Base-by-base conservation (phyloP, 2,797 vertebrate genomes). In the Bufotes viridis region DNA sequence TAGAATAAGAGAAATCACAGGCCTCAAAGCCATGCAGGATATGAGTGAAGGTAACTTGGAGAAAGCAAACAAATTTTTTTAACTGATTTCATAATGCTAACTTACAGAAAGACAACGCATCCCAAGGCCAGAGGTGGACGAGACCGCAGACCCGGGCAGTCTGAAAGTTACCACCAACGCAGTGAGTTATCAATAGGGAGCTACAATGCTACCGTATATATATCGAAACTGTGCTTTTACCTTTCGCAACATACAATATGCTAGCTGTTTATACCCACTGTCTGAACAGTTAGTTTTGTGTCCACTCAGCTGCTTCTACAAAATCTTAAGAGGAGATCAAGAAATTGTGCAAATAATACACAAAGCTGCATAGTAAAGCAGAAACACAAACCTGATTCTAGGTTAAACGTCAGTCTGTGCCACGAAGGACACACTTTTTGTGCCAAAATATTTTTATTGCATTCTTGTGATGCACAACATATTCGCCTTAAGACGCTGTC, bases 401-500 rank as follows among this genome's bases (percentile, higher is more conserved):
- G 75, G 78, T 80, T 80, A 80, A 80, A 60, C 57, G 60, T 80
- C 60, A 12, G 15, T 57, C 60, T 80, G 4, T 78, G 24, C 24
- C 11, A 78, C 51, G 15, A n/a, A 75, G 9, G 42, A 12, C 51
- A 14, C 51, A 55, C 49, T 57, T 24, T 49, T 24, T 55, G 51
- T 78, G 57, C 78, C 55, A 57, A 80, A 20, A n/a, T 60, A 80
- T 60, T 80, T 55, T 20, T n/a, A 22, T 75, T 75, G 72, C 72
- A 75, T 75, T 75, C 72, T 75, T 75, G 42, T 75, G 72, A 75
- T 75, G n/a, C 72, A n/a, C n/a, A 51, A 75, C 22, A 75, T n/a
- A 75, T 49, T 51, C 22, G 72, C 51, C 67, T 70, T 17, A 49
- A 75, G 42, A 51, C 51, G 70, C 70, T 49, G 22, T 70, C 67